These are phyloP conservation scores for Pipa parva DNA, from an alignment of 2,113 vertebrate genomes.

Conservation along the genomic window DNA sequence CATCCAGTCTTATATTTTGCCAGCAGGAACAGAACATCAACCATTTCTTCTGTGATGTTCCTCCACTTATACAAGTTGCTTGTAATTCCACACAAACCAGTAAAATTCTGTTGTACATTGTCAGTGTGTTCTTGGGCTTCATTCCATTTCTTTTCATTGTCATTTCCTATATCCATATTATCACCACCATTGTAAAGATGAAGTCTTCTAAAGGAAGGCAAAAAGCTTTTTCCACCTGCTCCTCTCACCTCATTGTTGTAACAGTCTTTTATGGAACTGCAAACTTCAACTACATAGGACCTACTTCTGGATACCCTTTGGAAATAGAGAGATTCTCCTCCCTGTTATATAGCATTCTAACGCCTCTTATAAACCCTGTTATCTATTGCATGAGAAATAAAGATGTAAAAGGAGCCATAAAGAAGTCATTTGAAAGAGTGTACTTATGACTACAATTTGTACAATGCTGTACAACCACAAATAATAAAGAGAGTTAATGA, in stretches of 20 bases:
- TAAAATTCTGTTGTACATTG: slow-evolving; percentile 2
- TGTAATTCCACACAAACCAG: slow-evolving; percentile 31
- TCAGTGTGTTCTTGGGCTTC: slow-evolving; percentile 16
- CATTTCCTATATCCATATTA: slow-evolving; percentile 27
- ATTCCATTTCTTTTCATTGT: slow-evolving; percentile 35
- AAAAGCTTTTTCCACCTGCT: slow-evolving; percentile 44
- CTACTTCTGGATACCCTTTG: background rate
- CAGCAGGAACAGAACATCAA: background rate
- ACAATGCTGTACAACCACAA: no score
- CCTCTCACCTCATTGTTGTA: slow-evolving; percentile 35
- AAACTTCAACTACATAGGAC: slow-evolving; percentile 34
- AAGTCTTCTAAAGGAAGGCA: slow-evolving; percentile 16
- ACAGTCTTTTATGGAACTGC: slow-evolving; percentile 38
- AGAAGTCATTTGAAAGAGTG: background rate
- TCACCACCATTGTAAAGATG: slow-evolving; percentile 16
- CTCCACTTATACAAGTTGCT: slow-evolving; percentile 28
- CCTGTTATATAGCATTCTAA: slow-evolving; percentile 34
- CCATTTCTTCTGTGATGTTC: slow-evolving; percentile 42
- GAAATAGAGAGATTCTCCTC: slow-evolving; percentile 8
- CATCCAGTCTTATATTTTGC: slow-evolving; percentile 37
- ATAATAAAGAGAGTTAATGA: no score
- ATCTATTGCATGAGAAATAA: slow-evolving; percentile 45
- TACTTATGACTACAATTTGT: no score
- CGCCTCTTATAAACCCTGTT: slow-evolving; percentile 36
- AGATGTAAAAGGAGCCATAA: slow-evolving; percentile 37